phyloP scores from a whole-genome alignment of 2,888 invertebrate species.

The Hipparchia semele region DNA sequence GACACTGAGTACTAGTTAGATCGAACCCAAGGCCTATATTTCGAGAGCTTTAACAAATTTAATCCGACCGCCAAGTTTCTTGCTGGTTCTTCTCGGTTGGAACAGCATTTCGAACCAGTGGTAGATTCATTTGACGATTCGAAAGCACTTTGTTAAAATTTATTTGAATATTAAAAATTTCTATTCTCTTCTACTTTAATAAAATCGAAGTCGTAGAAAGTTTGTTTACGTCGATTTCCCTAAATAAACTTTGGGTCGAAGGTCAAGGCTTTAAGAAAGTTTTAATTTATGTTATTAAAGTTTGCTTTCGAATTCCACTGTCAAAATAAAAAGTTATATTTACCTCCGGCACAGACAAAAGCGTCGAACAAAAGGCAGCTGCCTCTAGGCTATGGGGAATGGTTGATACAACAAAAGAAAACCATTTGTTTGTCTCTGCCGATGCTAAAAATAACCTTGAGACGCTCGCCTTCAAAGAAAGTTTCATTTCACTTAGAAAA shows the following conservation, averaged over 20 bases:
- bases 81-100: too few relatives aligned
- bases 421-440: constrained; percentile 22
- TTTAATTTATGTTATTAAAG: background rate
- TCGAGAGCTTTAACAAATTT: too few relatives aligned
- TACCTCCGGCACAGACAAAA: constrained; percentile 7
- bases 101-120: too few relatives aligned
- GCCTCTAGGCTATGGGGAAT: constrained; percentile 10
- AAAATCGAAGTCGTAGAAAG: too few relatives aligned
- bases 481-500: constrained; percentile 9
- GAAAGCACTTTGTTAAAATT: too few relatives aligned
- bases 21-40: too few relatives aligned
- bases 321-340: constrained; percentile 18
- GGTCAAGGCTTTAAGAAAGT: background rate
- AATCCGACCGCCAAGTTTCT: too few relatives aligned
- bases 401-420: constrained; percentile 18
- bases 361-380: constrained; percentile 17
- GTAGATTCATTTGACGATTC: too few relatives aligned
- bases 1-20: too few relatives aligned
- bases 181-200: too few relatives aligned
- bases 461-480: constrained; percentile 12
- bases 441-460: constrained; percentile 21
- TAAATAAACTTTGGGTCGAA: background rate
- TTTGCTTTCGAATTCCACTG: constrained; percentile 3
- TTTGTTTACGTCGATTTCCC: too few relatives aligned
- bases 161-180: too few relatives aligned